Conservation (phyloP, 2,888 invertebrate genomes). For the Drosophila anceps region DNA sequence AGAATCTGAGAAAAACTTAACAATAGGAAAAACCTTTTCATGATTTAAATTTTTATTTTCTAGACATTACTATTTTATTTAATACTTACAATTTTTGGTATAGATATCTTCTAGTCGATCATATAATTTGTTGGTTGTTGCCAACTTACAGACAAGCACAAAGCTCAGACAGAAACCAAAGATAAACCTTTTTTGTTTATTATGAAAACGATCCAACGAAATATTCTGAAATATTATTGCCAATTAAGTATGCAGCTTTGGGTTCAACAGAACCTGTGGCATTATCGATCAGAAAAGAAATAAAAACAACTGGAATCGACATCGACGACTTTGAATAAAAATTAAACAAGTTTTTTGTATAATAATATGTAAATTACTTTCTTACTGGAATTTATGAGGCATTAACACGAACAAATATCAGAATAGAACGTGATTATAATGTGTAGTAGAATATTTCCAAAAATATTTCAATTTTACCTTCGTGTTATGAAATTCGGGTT, state of each 20-base stretch:
- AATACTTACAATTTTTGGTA: neutral
- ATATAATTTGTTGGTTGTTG: slow-evolving; percentile 15
- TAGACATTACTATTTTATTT: neutral
- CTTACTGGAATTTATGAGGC: slow-evolving; percentile 1
- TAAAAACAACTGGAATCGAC: slow-evolving; percentile 7
- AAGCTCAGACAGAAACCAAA: slow-evolving; percentile 14
- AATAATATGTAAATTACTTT: slow-evolving; percentile 47
- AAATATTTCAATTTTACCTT: neutral
- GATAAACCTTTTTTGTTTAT: slow-evolving; percentile 9
- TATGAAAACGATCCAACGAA: neutral
- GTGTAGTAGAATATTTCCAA: neutral
- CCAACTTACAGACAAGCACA: neutral
- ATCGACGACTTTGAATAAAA: slow-evolving; percentile 9
- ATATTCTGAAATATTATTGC: slow-evolving; percentile 14
- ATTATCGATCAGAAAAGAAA: slow-evolving; percentile 34
- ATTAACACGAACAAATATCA: neutral
- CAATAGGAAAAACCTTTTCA: neutral
- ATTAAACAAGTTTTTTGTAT: slow-evolving; percentile 39
- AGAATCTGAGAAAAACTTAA: neutral
- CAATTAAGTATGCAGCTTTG: slow-evolving; percentile 27
- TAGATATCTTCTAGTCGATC: slow-evolving; percentile 14
- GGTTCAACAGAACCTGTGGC: slow-evolving; percentile 48
- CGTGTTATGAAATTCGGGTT: neutral
- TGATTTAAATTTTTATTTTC: neutral
- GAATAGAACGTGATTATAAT: neutral